These are phyloP conservation scores for Brenthis ino DNA, from an alignment of 2,888 invertebrate genomes.

Conservation along the genomic window DNA sequence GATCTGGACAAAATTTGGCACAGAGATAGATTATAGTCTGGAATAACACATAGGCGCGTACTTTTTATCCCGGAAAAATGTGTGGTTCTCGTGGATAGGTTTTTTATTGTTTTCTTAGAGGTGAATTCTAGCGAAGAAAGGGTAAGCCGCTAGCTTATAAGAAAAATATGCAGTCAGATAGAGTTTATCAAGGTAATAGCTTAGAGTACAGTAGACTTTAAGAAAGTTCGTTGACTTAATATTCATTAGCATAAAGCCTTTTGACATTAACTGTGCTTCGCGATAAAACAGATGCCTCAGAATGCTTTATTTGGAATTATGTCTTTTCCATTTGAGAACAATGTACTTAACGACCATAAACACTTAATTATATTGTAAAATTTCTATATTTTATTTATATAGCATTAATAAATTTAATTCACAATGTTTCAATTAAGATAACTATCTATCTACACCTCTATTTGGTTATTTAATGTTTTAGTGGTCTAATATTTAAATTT, in stretches of 20 bases:
- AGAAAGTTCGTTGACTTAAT: neutral
- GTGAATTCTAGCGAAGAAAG: too few species aligned
- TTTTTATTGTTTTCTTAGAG: too few species aligned
- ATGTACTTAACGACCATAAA: slow-evolving; percentile 37
- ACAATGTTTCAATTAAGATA: slow-evolving; percentile 10
- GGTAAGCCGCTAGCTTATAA: too few species aligned
- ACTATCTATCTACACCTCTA: neutral
- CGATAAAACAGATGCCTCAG: slow-evolving; percentile 26
- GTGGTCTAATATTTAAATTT: neutral
- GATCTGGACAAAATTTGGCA: too few species aligned
- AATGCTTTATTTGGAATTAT: slow-evolving; percentile 52
- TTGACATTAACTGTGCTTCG: slow-evolving; percentile 27
- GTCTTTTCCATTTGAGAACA: slow-evolving; percentile 44
- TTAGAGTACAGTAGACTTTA: too few species aligned
- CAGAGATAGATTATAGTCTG: too few species aligned
- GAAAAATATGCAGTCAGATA: too few species aligned
- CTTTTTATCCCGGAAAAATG: too few species aligned
- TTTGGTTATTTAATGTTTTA: slow-evolving; percentile 1
- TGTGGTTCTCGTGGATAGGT: too few species aligned
- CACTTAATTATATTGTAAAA: slow-evolving; percentile 42
- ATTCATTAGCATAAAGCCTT: slow-evolving; percentile 14
- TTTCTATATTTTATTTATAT: slow-evolving; percentile 34
- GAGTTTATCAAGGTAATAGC: too few species aligned
- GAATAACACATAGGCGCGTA: too few species aligned
- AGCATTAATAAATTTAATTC: slow-evolving; percentile 17